phyloP scores from a whole-genome alignment of 2,797 vertebrate genomes.

The Meriones psammophilus region DNA sequence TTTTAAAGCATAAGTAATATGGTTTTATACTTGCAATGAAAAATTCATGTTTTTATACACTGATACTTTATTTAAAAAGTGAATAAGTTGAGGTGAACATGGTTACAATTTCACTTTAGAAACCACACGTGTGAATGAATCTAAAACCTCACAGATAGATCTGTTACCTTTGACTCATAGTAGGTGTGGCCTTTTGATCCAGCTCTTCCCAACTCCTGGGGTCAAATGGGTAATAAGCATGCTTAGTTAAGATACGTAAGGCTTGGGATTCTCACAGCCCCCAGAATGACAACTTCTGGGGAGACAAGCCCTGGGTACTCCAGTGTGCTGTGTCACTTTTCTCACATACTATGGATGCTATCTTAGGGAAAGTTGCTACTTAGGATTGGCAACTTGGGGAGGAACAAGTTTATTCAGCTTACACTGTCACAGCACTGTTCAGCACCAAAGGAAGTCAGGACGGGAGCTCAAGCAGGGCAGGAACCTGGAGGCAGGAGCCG shows the following conservation, averaged over 20 bases:
- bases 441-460: neutral
- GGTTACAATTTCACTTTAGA: neutral
- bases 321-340: neutral
- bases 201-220: neutral
- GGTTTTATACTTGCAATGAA: constrained; percentile 33
- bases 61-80: neutral
- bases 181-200: constrained; percentile 6
- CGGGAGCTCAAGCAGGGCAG: neutral
- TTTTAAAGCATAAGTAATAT: constrained; percentile 17
- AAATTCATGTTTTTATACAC: constrained; percentile 14
- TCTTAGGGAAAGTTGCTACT: neutral
- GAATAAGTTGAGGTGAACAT: neutral
- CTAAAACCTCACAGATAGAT: neutral
- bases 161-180: neutral
- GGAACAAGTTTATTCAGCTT: neutral
- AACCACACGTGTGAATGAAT: neutral
- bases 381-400: neutral
- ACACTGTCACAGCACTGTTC: neutral
- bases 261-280: neutral
- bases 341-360: neutral
- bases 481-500: neutral
- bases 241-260: neutral
- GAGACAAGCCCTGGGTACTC: neutral
- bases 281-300: neutral
- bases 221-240: neutral